These are phyloP conservation scores for Lasioglossum villosulum DNA, from an alignment of 2,888 invertebrate species.

Conservation along the genomic window DNA sequence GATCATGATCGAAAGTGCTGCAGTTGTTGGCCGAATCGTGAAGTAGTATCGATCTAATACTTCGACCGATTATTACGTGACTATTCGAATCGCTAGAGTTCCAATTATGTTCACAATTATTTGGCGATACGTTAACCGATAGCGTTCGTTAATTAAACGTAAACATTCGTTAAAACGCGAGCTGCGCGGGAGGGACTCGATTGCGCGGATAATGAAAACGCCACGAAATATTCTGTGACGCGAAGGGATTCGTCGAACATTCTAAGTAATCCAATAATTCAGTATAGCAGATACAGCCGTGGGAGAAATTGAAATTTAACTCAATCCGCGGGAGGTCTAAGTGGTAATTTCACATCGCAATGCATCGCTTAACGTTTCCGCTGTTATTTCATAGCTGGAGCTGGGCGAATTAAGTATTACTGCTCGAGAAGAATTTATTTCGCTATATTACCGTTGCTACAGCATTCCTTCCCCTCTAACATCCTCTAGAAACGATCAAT, in stretches of 20 bases:
- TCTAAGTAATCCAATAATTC: constrained; percentile 70
- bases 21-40: background rate
- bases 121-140: background rate
- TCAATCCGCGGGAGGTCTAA: constrained; percentile 71
- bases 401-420: background rate
- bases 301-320: constrained; percentile 78
- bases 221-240: constrained; percentile 39
- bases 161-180: background rate
- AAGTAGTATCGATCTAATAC: background rate
- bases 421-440: background rate
- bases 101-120: background rate
- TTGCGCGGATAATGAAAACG: constrained; percentile 10
- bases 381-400: background rate
- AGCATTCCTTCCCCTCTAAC: background rate
- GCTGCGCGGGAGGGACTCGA: background rate
- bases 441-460: background rate
- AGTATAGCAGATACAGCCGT: constrained; percentile 43
- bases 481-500: background rate
- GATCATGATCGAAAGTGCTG: background rate
- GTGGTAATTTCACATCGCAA: constrained; percentile 75
- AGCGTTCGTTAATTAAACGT: background rate
- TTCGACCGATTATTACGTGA: background rate
- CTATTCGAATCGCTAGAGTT: background rate
- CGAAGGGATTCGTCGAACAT: constrained; percentile 60
- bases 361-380: constrained; percentile 2